These are phyloP conservation scores for Steinernema khuongi DNA, from an alignment of 1,140 invertebrate genomes.

Conservation along the genomic window DNA sequence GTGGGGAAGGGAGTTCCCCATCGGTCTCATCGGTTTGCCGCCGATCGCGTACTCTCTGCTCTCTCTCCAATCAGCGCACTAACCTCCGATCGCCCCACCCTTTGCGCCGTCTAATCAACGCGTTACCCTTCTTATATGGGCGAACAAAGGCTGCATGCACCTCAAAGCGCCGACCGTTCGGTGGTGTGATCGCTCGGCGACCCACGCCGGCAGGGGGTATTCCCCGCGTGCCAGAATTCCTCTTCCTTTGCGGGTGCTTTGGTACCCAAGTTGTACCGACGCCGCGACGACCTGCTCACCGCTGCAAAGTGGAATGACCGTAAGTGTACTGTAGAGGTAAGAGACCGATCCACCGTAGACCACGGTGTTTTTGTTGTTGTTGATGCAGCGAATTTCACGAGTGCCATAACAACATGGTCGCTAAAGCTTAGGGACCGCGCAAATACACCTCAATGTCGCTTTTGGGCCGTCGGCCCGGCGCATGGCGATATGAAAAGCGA, in stretches of 20 bases:
- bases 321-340: too few relatives aligned
- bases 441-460: too few relatives aligned
- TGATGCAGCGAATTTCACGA: too few relatives aligned
- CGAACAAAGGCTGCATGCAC: constrained; percentile 12
- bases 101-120: background rate
- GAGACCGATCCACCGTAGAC: too few relatives aligned
- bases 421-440: too few relatives aligned
- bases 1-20: constrained; percentile 12
- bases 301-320: too few relatives aligned
- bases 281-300: background rate
- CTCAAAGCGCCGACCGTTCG: background rate
- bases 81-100: background rate
- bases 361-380: too few relatives aligned
- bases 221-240: background rate
- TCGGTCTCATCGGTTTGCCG: constrained; percentile 12
- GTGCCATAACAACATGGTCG: too few relatives aligned
- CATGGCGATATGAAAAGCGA: too few relatives aligned
- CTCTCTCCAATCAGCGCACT: background rate
- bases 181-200: background rate
- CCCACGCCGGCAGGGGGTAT: constrained; percentile 4
- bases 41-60: constrained; percentile 6
- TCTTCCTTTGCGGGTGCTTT: background rate
- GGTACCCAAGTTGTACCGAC: background rate
- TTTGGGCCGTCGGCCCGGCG: too few relatives aligned
- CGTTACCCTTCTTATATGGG: constrained; percentile 9